Evolutionary conservation across 2,113 vertebrate genomes (phyloP), one percentile per base, ranked within the genome.

Genomic region (Callipepla californica): DNA sequence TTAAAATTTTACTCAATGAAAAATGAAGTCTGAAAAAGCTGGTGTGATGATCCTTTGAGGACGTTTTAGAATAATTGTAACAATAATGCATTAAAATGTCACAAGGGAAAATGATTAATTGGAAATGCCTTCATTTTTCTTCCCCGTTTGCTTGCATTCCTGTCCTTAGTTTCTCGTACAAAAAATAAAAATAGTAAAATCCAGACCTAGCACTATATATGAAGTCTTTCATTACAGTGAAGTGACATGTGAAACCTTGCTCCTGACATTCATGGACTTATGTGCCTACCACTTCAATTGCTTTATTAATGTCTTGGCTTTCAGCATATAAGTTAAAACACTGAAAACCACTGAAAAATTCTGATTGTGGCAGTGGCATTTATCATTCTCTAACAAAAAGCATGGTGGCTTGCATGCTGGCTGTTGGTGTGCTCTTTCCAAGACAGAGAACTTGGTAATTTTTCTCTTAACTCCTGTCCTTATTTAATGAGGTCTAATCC

Each of bases 81-180:
- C 96, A 97, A 95, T 97, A 98, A 97, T 97, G 96, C 97, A 98
- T 98, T 98, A 97, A 97, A 95, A 95, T 97, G 98, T 98, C 98
- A 95, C 83, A 28, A 30, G 78, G 85, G 76, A 62, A 74, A 92
- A 96, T 97, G 97, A 98, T 98, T 98, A 97, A 98, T 98, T 97
- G 97, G 96, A 93, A 94, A 95, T 92, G 87, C 94, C 96, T 98
- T 98, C 96, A 62, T 97, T 97, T 97, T 98, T 96, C 95, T 97
- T 93, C 94, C 96, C 85, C 87, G 93, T 96, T 96, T 97, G 76
- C 97, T 95, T 95, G 93, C 73, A 81, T 89, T 93, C 80, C 79
- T 93, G 63, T 96, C 90, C 81, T 95, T 78, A 83, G 59, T 67
- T 79, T 77, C 67, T 82, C 47, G 65, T 87, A 77, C 91, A 93